Conservation (phyloP, 2,888 invertebrate genomes). For the Pelosia muscerda region DNA sequence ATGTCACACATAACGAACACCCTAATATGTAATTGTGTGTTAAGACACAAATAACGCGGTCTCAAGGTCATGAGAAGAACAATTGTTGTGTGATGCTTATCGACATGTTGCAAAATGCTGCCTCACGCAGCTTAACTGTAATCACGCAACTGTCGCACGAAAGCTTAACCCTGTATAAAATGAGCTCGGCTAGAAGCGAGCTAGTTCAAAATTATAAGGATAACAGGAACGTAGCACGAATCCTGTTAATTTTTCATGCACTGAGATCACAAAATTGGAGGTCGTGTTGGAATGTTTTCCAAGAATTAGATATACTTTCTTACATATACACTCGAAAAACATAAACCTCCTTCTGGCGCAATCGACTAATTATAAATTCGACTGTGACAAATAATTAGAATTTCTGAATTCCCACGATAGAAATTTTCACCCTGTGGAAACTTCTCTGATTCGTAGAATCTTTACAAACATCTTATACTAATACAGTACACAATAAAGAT, state of each 20-base stretch:
- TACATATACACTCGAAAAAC: neutral
- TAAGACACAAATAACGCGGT: slow-evolving; percentile 35
- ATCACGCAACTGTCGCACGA: slow-evolving; percentile 20
- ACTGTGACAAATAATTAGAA: neutral
- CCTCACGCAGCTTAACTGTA: slow-evolving; percentile 16
- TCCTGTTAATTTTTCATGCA: too few relatives aligned
- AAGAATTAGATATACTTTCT: too few relatives aligned
- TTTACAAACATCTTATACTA: neutral
- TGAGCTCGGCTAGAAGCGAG: neutral
- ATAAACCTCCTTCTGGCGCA: too few relatives aligned
- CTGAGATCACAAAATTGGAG: neutral
- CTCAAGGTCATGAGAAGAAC: slow-evolving; percentile 61
- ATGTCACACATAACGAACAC: slow-evolving; percentile 46
- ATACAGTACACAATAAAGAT: neutral
- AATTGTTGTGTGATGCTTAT: slow-evolving; percentile 60
- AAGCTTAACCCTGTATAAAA: neutral
- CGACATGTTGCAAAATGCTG: slow-evolving; percentile 54
- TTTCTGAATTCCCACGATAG: neutral
- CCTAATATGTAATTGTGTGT: slow-evolving; percentile 41
- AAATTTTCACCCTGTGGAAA: too few relatives aligned
- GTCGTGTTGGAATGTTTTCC: neutral
- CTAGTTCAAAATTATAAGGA: neutral
- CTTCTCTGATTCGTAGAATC: too few relatives aligned
- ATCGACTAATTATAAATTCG: too few relatives aligned
- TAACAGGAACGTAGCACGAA: neutral